Evolutionary conservation across 1,140 invertebrate genomes (phyloP), one percentile per base, ranked within the genome.

Genomic region (Apocrypta bakeri): DNA sequence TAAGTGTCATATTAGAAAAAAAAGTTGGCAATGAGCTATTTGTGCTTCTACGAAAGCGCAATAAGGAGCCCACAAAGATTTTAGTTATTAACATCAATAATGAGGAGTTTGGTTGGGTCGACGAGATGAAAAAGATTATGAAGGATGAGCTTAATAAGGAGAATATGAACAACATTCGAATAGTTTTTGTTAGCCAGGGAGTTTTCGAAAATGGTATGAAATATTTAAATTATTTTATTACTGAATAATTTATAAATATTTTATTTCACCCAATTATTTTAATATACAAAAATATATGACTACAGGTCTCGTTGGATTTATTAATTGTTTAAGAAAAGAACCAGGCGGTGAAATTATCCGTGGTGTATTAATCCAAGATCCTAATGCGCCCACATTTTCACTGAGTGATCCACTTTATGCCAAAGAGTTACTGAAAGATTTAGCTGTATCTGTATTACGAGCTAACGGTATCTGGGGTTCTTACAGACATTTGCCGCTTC

Each of bases 301-400:
- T 69, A 2, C 27, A 31, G 98, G 98, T 37, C 91, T 98, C 24
- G 86, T 98, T 29, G 98, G 98, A n/a, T 90, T 99, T n/a, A 93
- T 95, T 0, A 96, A 96, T 73, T 97, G 96, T 87, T 84, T 97
- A 0, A 91, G 94, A 82, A 94, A 93, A 87, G 96, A 97, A 87
- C 94, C 94, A 12, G 94, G 94, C 80, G 94, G 95, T 78, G 93
- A 95, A 84, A 90, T 94, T 14, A 89, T 94, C 6, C 92, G 93
- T 75, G 94, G 94, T 42, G 87, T 96, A 4, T 92, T 95, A 12
- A 94, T 96, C 66, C 91, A 94, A 84, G 95, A 96, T 84, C 86
- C 90, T 3, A 92, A 93, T 71, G 95, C 94, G 8, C 95, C 95
- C 3, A 85, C 90, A 2, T 96, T 96, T 84, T 93, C 94, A 84